Conservation (phyloP, 2,797 vertebrate species). For the Martes flavigula region DNA sequence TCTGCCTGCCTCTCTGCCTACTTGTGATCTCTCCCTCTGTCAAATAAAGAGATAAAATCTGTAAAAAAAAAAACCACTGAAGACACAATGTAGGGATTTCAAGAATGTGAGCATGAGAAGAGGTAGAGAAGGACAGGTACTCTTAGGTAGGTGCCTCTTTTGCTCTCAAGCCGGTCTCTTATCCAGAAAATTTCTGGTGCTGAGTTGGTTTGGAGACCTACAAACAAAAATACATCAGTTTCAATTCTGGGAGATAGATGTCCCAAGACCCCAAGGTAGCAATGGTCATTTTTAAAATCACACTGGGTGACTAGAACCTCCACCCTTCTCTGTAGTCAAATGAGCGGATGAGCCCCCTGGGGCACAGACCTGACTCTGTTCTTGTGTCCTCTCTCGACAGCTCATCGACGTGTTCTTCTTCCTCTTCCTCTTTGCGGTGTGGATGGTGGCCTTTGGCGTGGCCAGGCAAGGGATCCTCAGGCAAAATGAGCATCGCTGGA, state of each 20-base stretch:
- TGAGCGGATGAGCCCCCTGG: accelerated
- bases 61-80: neutral
- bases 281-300: accelerated
- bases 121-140: neutral
- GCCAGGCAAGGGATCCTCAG: constrained; percentile 88
- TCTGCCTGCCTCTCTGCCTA: too few species aligned
- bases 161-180: neutral
- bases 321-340: accelerated
- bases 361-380: neutral
- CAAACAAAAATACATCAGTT: accelerated
- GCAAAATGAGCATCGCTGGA: constrained; percentile 87
- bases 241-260: neutral
- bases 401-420: constrained; percentile 89
- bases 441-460: constrained; percentile 89
- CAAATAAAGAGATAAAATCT: too few species aligned
- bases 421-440: constrained; percentile 89
- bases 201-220: neutral
- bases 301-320: accelerated
- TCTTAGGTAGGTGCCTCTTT: neutral
- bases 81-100: neutral
- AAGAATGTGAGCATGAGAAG: accelerated
- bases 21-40: too few species aligned
- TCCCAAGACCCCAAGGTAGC: neutral
- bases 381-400: constrained; percentile 69
- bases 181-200: accelerated